phyloP scores from a whole-genome alignment of 1,140 invertebrate genomes.

The Eriocheir sinensis region DNA sequence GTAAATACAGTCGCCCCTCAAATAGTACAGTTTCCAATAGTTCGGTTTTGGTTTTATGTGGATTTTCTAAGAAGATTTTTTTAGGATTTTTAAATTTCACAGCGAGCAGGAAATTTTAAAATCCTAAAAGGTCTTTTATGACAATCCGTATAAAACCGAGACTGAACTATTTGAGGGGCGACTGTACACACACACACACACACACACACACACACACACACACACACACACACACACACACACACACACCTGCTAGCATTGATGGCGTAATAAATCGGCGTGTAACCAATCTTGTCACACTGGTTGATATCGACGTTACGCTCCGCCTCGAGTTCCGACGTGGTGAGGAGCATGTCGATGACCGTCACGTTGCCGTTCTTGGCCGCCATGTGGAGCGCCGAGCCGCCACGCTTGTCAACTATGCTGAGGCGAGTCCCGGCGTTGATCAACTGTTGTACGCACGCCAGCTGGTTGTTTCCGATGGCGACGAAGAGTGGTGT shows the following conservation, averaged over 20 bases:
- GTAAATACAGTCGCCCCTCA: too few relatives aligned
- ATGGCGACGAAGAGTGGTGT: slow-evolving; percentile 79
- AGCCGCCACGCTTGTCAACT: slow-evolving; percentile 77
- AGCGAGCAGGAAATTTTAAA: too few relatives aligned
- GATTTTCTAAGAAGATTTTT: too few relatives aligned
- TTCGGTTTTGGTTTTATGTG: too few relatives aligned
- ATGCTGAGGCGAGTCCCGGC: slow-evolving; percentile 75
- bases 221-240: background rate
- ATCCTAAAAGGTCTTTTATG: too few relatives aligned
- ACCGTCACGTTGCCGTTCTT: slow-evolving; percentile 79
- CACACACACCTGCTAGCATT: slow-evolving; percentile 75
- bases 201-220: background rate
- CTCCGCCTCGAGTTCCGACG: slow-evolving; percentile 76
- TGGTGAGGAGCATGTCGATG: slow-evolving; percentile 78
- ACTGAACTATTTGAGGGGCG: too few relatives aligned
- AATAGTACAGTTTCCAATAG: too few relatives aligned
- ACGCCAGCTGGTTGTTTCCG: slow-evolving; percentile 78
- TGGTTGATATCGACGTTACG: slow-evolving; percentile 76
- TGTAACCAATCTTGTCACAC: slow-evolving; percentile 78
- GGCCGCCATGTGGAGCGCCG: slow-evolving; percentile 78
- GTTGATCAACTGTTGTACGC: slow-evolving; percentile 78
- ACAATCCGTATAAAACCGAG: too few relatives aligned
- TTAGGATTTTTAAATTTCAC: too few relatives aligned
- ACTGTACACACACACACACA: too few relatives aligned
- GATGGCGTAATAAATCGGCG: slow-evolving; percentile 78